Evolutionary conservation across 2,113 vertebrate species (phyloP).

Genomic region (Rhabdornis inornatus): DNA sequence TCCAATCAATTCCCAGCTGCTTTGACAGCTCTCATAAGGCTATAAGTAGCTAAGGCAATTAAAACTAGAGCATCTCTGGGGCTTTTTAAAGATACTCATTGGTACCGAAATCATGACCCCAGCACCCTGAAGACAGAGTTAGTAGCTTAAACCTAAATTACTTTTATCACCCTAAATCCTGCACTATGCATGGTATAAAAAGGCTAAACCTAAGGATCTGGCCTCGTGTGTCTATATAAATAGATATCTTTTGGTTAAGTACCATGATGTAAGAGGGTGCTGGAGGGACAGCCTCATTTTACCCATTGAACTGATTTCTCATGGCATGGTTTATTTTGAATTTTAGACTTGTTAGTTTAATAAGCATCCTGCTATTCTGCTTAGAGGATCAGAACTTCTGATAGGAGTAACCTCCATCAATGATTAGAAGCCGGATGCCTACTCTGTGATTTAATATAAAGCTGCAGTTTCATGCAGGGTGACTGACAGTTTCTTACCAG

Average conservation of each 20-base stretch:
- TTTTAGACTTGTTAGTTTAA: not conserved
- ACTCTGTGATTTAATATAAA: not conserved
- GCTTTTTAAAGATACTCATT: not conserved
- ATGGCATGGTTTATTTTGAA: not conserved
- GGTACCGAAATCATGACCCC: not conserved
- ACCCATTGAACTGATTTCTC: not conserved
- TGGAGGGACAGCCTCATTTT: not conserved
- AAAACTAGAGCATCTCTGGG: constrained; percentile 2
- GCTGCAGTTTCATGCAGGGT: not conserved
- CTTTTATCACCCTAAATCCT: not conserved
- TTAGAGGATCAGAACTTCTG: not conserved
- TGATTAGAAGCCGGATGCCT: not conserved
- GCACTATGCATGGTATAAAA: not conserved
- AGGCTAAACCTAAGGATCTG: not conserved
- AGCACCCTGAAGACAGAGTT: not conserved
- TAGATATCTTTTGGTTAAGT: not conserved
- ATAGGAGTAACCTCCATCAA: not conserved
- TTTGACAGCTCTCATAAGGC: constrained; percentile 5
- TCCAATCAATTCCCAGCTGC: not conserved
- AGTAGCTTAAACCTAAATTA: constrained; percentile 18
- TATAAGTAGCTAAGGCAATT: constrained; percentile 31
- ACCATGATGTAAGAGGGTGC: not conserved
- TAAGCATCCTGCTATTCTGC: not conserved
- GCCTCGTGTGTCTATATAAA: not conserved
- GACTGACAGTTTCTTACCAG: not conserved